Evolutionary conservation across 1,140 invertebrate genomes (phyloP).

Genomic region (Teleopsis dalmanni): DNA sequence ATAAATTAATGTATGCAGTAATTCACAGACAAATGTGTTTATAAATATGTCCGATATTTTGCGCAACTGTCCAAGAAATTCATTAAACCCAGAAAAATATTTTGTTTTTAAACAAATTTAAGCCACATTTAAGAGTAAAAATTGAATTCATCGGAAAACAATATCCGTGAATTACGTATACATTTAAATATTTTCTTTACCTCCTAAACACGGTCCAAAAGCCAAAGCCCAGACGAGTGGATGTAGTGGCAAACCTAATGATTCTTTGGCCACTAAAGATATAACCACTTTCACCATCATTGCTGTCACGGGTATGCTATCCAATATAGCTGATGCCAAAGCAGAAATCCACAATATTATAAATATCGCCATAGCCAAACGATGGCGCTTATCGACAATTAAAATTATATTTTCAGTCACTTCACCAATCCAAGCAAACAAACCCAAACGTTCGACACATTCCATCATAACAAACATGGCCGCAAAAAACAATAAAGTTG

Average conservation of each 20-base stretch:
- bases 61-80: too few relatives aligned
- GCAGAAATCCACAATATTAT: slow-evolving; percentile 70
- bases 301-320: slow-evolving; percentile 74
- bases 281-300: slow-evolving; percentile 72
- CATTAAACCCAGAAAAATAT: too few relatives aligned
- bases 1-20: too few relatives aligned
- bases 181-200: too few relatives aligned
- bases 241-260: slow-evolving; percentile 56
- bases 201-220: slow-evolving; percentile 70
- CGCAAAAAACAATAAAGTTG: slow-evolving; percentile 71
- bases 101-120: too few relatives aligned
- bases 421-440: slow-evolving; percentile 64
- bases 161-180: too few relatives aligned
- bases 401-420: slow-evolving; percentile 59
- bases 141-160: too few relatives aligned
- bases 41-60: too few relatives aligned
- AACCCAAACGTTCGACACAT: slow-evolving; percentile 58
- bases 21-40: too few relatives aligned
- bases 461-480: slow-evolving; percentile 78
- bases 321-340: slow-evolving; percentile 69
- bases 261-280: slow-evolving; percentile 52
- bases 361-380: slow-evolving; percentile 61
- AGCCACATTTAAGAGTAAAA: neutral
- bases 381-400: slow-evolving; percentile 52
- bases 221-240: slow-evolving; percentile 68